A percentile compares a stretch with the other conserved stretches of the same genome.
Evolutionary conservation across 1,140 invertebrate genomes (phyloP).

Genomic region (Melitaea cinxia): DNA sequence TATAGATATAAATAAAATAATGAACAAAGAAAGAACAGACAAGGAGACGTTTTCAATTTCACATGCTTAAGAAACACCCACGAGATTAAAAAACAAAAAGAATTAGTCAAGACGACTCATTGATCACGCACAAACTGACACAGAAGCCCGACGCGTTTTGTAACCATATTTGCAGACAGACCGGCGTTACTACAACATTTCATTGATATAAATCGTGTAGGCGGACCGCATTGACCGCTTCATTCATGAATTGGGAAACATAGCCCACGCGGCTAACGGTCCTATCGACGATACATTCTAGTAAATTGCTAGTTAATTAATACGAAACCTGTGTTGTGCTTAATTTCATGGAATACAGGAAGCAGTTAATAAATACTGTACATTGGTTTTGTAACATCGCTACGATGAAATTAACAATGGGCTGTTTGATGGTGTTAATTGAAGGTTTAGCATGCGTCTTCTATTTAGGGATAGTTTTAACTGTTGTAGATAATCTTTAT

Average conservation of each 20-base stretch:
- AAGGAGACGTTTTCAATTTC: constrained; percentile 1
- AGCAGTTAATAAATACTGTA: constrained; percentile 43
- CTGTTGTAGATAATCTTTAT: no score
- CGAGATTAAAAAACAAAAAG: neutral
- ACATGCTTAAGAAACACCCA: neutral
- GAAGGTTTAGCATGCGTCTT: no score
- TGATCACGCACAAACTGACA: constrained; percentile 22
- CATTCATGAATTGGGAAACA: constrained; percentile 77
- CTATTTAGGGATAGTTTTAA: no score
- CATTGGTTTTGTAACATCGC: constrained; percentile 19
- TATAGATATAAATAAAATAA: neutral
- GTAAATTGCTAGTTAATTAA: constrained; percentile 73
- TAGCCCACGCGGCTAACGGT: constrained; percentile 69
- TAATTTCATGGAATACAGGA: constrained; percentile 47
- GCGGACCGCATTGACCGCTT: constrained; percentile 62
- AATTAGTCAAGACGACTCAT: constrained; percentile 9
- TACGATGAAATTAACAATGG: neutral
- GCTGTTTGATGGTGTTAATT: neutral
- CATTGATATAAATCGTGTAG: constrained; percentile 61
- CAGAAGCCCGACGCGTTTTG: constrained; percentile 50
- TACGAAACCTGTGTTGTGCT: constrained; percentile 56
- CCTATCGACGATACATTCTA: constrained; percentile 42
- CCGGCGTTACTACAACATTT: constrained; percentile 56
- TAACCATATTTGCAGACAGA: constrained; percentile 58
- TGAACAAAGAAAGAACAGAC: neutral